Conservation (phyloP, 2,888 invertebrate genomes). For the Drosophila recens region DNA sequence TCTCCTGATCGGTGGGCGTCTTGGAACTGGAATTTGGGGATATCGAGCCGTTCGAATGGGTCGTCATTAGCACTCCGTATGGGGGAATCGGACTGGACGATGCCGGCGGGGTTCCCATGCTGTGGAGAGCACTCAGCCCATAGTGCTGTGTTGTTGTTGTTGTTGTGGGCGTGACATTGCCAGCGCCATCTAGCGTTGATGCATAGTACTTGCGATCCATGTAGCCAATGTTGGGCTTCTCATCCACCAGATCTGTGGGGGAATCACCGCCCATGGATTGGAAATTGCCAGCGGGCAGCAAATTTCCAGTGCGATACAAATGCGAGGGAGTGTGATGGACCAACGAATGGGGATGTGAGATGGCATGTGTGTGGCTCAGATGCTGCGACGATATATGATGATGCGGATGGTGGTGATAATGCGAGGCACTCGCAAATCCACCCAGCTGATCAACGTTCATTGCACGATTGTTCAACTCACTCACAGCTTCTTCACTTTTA, state of each 20-base stretch:
- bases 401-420: slow-evolving; percentile 58
- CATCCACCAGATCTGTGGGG: slow-evolving; percentile 80
- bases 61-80: slow-evolving; percentile 67
- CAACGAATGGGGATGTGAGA: slow-evolving; percentile 35
- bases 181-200: slow-evolving; percentile 54
- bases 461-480: slow-evolving; percentile 67
- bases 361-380: slow-evolving; percentile 35
- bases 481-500: slow-evolving; percentile 82
- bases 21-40: slow-evolving; percentile 73
- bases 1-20: slow-evolving; percentile 75
- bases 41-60: slow-evolving; percentile 73
- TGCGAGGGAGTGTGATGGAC: slow-evolving; percentile 53
- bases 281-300: slow-evolving; percentile 76
- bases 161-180: slow-evolving; percentile 59
- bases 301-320: slow-evolving; percentile 78
- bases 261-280: slow-evolving; percentile 78
- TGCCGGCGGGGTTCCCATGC: slow-evolving; percentile 77
- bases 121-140: slow-evolving; percentile 69
- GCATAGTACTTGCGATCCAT: slow-evolving; percentile 83
- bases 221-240: slow-evolving; percentile 82
- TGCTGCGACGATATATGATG: slow-evolving; percentile 47
- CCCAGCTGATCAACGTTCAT: slow-evolving; percentile 66
- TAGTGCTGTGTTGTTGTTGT: slow-evolving; percentile 62
- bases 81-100: slow-evolving; percentile 77
- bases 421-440: slow-evolving; percentile 52